Evolutionary conservation across 1,140 invertebrate genomes (phyloP).

Genomic region (Microplitis mediator): DNA sequence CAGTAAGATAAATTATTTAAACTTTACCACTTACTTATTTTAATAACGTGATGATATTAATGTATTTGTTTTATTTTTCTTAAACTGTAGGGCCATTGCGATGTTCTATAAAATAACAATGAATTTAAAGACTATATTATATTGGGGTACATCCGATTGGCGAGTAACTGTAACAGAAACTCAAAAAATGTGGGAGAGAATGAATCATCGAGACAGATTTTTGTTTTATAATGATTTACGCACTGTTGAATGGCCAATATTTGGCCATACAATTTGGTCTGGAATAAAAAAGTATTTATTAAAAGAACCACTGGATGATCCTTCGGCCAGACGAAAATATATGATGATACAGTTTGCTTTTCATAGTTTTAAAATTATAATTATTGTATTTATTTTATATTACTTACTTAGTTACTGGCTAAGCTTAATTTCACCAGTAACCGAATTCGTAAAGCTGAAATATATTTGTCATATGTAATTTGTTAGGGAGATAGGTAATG

Average conservation of each 20-base stretch:
- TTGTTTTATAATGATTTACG: constrained; percentile 68
- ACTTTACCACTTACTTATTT: too few species aligned
- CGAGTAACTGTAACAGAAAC: constrained; percentile 63
- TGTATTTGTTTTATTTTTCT: neutral
- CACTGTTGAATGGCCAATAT: constrained; percentile 66
- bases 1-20: constrained; percentile 58
- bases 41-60: neutral
- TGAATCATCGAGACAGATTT: constrained; percentile 65
- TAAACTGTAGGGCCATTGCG: neutral
- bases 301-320: constrained; percentile 65
- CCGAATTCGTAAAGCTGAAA: neutral
- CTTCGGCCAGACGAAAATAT: constrained; percentile 31
- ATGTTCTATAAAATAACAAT: neutral
- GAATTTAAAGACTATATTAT: constrained; percentile 48
- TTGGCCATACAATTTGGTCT: constrained; percentile 64
- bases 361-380: neutral
- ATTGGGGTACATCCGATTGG: constrained; percentile 64
- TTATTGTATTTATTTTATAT: neutral
- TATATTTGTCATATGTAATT: neutral
- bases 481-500: neutral
- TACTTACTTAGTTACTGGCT: neutral
- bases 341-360: neutral
- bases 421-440: neutral
- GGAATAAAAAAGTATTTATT: constrained; percentile 67
- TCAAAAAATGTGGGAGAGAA: constrained; percentile 54